Evolutionary conservation across 2,797 vertebrate genomes (phyloP), one percentile per base, ranked within the genome.

Genomic region (Sciurus carolinensis): DNA sequence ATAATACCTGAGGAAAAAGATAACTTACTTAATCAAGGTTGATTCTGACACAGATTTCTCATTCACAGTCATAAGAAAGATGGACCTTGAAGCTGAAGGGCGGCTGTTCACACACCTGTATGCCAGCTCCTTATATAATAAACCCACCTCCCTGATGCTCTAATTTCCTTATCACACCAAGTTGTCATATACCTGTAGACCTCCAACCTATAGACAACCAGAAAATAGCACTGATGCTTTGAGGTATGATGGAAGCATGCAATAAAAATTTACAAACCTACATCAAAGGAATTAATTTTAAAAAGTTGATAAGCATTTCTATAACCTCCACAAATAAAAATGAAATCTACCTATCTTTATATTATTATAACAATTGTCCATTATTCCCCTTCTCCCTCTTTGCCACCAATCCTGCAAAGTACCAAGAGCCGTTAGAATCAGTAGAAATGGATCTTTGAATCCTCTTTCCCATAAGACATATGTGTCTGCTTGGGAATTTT

Each of bases 201-300:
- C 15, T 15, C 44, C n/a, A 75, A 50, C 12, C 69, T 62, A 42
- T 11, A 83, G 77, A 54, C 17, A 69, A 62, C 57, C 26, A n/a
- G 26, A 17, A 81, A 90, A 92, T 33, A 85, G 28, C 44, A 88
- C 57, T 36, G 52, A 77, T 33, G 20, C 9, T 24, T 77, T 62
- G 13, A 93, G 36, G 13, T 67, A 39, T 30, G 10, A 66, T 77
- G 15, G 24, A 11, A 64, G 52, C 30, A 54, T n/a, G 18, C 3
- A 69, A 52, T 71, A 26, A 73, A 64, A 57, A 42, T 9, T 66
- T 66, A 28, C 36, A 66, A 82, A 67, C 7, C 17, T 57, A 52
- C 9, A 72, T 87, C 30, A 91, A 91, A 88, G 26, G 28, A 85
- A 62, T 69, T 66, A 52, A 36, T 88, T 81, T 90, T 44, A n/a